These are phyloP conservation scores for Teleopsis dalmanni DNA, from an alignment of 1,140 invertebrate genomes.

Conservation along the genomic window DNA sequence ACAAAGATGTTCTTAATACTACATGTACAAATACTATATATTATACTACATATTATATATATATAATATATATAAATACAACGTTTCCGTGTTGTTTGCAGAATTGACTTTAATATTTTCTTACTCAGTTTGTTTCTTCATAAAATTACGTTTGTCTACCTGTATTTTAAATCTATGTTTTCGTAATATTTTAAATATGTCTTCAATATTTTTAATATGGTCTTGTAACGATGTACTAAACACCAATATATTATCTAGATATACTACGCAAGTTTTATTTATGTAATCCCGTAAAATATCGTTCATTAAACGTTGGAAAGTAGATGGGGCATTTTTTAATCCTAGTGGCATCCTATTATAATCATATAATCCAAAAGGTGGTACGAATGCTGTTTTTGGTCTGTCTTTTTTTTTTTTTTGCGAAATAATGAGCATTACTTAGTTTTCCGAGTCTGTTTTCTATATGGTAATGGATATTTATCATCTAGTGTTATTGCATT, in stretches of 20 bases:
- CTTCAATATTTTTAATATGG: conserved; percentile 5
- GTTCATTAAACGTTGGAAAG: conserved; percentile 14
- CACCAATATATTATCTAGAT: conserved; percentile 19
- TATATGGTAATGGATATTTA: conserved; percentile 46
- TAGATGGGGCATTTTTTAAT: conserved; percentile 13
- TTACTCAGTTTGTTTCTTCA: no score
- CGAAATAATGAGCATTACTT: conserved; percentile 33
- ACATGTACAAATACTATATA: no score
- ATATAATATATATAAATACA: no score
- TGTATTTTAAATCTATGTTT: conserved; percentile 39
- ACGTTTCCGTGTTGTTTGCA: no score
- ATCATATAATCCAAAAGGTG: no score
- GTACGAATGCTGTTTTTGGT: conserved; percentile 46
- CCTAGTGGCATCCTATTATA: conserved; percentile 9
- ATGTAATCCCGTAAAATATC: conserved; percentile 7
- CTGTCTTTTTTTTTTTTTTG: conserved; percentile 27
- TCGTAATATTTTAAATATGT: background rate
- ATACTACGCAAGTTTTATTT: conserved; percentile 12
- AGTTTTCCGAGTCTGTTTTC: conserved; percentile 36
- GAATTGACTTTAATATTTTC: no score
- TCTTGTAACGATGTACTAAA: conserved; percentile 15
- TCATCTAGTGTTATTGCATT: conserved; percentile 44
- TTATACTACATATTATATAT: no score
- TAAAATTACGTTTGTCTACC: conserved; percentile 47
- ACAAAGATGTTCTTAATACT: no score